These are phyloP conservation scores for Helarctos malayanus DNA, from an alignment of 2,797 vertebrate genomes.

Conservation along the genomic window DNA sequence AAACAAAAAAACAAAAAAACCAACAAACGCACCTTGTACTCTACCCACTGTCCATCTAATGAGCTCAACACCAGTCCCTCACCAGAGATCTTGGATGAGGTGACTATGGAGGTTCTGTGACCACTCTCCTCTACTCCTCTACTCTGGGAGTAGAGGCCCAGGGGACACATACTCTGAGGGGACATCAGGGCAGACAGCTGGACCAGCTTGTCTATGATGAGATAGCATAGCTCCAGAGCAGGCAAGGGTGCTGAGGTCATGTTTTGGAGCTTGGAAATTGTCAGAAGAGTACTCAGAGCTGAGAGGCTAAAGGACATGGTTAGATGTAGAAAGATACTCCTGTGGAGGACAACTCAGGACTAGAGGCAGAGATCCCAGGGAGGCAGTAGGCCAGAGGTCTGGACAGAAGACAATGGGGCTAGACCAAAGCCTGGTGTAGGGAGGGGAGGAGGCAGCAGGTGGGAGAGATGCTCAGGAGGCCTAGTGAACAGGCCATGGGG, in stretches of 20 bases:
- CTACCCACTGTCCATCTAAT: background rate
- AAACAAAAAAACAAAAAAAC: too few species aligned
- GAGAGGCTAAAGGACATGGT: background rate
- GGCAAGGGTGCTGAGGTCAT: background rate
- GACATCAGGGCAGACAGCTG: background rate
- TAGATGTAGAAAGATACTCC: background rate
- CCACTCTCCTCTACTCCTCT: background rate
- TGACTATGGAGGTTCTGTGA: background rate
- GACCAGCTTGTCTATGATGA: background rate
- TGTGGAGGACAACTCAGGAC: background rate
- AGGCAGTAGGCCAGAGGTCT: background rate
- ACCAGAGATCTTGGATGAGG: background rate
- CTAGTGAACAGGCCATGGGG: background rate
- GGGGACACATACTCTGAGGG: background rate
- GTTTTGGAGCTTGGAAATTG: background rate
- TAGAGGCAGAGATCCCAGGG: background rate
- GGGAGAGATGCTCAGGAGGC: background rate
- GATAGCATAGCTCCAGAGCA: background rate
- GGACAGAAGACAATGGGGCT: background rate
- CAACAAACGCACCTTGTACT: background rate
- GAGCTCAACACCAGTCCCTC: background rate
- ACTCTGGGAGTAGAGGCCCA: background rate
- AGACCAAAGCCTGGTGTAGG: background rate
- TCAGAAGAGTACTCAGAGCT: background rate
- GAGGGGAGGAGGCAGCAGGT: background rate